Conservation (phyloP, 2,888 invertebrate genomes). For the Metalampra italica region DNA sequence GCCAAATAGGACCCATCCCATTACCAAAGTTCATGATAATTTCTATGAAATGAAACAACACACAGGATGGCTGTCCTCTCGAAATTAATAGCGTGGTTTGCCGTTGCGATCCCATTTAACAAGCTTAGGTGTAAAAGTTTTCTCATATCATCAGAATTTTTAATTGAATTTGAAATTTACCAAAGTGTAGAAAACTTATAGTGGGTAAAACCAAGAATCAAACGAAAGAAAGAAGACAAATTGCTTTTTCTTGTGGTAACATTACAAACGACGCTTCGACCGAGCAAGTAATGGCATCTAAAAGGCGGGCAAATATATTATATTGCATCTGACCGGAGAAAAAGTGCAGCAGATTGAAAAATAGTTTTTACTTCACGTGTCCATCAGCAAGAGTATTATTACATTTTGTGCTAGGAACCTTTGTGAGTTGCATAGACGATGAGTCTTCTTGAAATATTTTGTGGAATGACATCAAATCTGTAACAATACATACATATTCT, state of each 20-base stretch:
- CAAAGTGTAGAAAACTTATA: too few species aligned
- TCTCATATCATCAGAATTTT: too few species aligned
- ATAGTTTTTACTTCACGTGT: not conserved
- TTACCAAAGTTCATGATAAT: too few species aligned
- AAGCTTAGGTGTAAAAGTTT: too few species aligned
- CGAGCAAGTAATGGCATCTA: constrained; percentile 7
- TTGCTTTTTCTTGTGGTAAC: constrained; percentile 14
- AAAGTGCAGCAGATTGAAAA: constrained; percentile 1
- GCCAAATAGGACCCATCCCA: too few species aligned
- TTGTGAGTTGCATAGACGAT: not conserved
- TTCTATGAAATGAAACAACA: too few species aligned
- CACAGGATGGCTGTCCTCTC: too few species aligned
- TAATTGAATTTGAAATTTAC: too few species aligned
- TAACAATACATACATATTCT: too few species aligned
- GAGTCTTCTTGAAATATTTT: not conserved
- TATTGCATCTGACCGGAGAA: constrained; percentile 7
- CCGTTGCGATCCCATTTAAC: too few species aligned
- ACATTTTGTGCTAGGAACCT: not conserved
- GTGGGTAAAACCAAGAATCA: too few species aligned
- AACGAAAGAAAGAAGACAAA: constrained; percentile 9
- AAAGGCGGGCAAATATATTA: constrained; percentile 3
- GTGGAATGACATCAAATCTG: not conserved
- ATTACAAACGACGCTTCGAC: constrained; percentile 8
- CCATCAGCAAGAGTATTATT: not conserved
- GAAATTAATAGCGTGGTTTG: too few species aligned